Evolutionary conservation across 2,113 vertebrate species (phyloP).

Genomic region (Eonycteris spelaea): DNA sequence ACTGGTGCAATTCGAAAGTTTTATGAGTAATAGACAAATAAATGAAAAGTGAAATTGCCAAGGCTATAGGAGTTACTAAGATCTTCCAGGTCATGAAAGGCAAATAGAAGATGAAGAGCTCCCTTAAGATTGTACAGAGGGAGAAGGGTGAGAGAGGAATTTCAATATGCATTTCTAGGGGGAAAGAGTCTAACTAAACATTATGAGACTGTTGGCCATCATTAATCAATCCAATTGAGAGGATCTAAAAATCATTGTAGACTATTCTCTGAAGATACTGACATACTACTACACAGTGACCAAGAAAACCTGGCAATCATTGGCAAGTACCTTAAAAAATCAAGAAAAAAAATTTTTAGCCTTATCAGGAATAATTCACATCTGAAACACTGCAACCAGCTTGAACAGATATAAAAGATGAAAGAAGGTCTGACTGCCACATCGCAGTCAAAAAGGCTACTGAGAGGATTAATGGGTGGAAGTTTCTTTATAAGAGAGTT

Average conservation of each 20-base stretch:
- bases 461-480: neutral
- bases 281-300: neutral
- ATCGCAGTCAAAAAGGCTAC: neutral
- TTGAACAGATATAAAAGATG: neutral
- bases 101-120: constrained; percentile 21
- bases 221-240: neutral
- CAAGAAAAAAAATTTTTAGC: neutral
- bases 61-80: neutral
- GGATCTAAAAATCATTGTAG: neutral
- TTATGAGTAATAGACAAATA: constrained; percentile 53
- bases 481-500: neutral
- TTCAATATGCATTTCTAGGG: neutral
- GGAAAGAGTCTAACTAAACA: neutral
- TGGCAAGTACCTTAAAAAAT: constrained; percentile 1
- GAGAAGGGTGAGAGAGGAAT: neutral
- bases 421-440: too few species aligned
- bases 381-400: neutral
- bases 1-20: constrained; percentile 33
- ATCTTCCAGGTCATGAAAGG: constrained; percentile 46
- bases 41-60: constrained; percentile 47
- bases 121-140: neutral
- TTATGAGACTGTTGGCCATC: neutral
- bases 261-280: neutral
- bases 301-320: neutral
- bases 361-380: neutral